Percentiles rank a stretch among this genome's conserved stretches.
Evolutionary conservation across 2,888 invertebrate species (phyloP).

Genomic region (Euproctis similis): DNA sequence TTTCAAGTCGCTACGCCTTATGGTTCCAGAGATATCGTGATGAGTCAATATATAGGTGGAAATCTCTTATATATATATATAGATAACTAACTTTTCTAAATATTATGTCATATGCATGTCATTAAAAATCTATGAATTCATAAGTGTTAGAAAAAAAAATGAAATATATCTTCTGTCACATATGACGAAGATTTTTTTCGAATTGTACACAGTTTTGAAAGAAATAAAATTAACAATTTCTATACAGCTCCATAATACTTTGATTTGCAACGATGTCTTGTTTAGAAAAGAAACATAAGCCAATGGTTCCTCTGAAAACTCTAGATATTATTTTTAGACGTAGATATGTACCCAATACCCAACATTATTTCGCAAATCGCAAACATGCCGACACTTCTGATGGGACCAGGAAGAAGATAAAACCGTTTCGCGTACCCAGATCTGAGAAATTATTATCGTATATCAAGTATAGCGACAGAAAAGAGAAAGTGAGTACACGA

Average conservation of each 20-base stretch:
- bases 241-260: no score
- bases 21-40: no score
- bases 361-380: constrained; percentile 63
- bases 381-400: constrained; percentile 41
- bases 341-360: constrained; percentile 62
- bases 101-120: no score
- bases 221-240: neutral
- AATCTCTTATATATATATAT: no score
- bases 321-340: constrained; percentile 63
- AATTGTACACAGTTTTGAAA: neutral
- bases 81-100: no score
- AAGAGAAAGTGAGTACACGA: constrained; percentile 43
- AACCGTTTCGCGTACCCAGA: constrained; percentile 52
- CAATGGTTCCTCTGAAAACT: constrained; percentile 60
- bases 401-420: constrained; percentile 27
- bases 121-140: no score
- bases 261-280: constrained; percentile 37
- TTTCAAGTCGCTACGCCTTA: no score
- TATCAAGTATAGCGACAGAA: constrained; percentile 62
- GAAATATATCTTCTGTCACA: no score
- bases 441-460: constrained; percentile 63
- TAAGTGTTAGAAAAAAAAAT: no score
- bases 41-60: no score
- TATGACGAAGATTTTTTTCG: no score
- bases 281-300: constrained; percentile 48